phyloP scores from a whole-genome alignment of 2,797 vertebrate genomes.

The Nyctalus aviator region DNA sequence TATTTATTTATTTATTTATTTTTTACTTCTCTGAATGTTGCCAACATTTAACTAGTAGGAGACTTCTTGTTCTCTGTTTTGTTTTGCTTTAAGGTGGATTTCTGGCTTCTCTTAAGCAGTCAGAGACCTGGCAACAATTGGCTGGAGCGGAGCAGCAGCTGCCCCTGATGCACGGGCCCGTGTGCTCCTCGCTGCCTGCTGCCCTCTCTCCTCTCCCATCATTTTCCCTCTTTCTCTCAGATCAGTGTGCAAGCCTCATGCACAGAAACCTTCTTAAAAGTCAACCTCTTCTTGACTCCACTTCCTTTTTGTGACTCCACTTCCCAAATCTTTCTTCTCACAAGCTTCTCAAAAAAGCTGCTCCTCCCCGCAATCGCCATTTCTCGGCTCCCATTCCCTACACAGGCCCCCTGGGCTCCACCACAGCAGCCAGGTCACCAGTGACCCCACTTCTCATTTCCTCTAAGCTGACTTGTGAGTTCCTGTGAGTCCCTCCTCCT shows the following conservation, averaged over 20 bases:
- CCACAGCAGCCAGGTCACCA: background rate
- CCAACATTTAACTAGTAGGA: conserved; percentile 55
- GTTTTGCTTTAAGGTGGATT: background rate
- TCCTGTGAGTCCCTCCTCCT: background rate
- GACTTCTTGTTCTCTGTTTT: background rate
- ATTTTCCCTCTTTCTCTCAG: background rate
- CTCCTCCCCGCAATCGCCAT: background rate
- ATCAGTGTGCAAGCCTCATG: background rate
- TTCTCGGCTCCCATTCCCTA: background rate
- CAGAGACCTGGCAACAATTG: background rate
- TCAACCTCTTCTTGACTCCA: background rate
- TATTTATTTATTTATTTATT: too few relatives aligned
- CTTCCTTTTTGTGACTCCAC: background rate
- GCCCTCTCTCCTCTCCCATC: background rate
- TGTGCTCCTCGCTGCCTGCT: background rate
- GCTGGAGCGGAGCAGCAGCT: background rate
- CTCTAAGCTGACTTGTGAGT: background rate
- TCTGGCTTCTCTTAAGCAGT: conserved; percentile 54
- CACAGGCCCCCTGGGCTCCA: background rate
- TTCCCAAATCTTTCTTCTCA: background rate
- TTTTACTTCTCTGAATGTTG: background rate
- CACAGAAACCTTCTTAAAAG: background rate
- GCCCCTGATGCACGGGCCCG: too few relatives aligned
- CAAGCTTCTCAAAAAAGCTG: background rate
- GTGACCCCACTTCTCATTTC: background rate